Evolutionary conservation across 2,113 vertebrate genomes (phyloP).

Genomic region (Poeciliopsis prolifica): DNA sequence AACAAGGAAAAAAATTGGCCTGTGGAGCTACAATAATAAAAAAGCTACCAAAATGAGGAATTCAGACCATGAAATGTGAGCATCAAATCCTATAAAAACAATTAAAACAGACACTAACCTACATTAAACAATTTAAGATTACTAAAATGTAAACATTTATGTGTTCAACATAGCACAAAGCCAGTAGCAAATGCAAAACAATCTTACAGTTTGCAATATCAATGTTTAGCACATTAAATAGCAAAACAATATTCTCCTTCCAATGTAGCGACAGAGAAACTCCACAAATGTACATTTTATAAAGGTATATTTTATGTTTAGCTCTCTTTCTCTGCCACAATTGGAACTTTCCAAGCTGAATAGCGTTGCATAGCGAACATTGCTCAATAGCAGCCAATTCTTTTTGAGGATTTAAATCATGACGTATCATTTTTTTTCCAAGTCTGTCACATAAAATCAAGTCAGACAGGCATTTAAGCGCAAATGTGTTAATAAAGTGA

Average conservation of each 20-base stretch:
- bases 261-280: neutral
- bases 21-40: no score
- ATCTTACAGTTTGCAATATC: neutral
- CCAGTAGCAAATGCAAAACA: neutral
- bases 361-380: neutral
- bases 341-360: neutral
- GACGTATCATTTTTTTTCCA: slow-evolving; percentile 28
- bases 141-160: neutral
- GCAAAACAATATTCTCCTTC: neutral
- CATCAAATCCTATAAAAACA: neutral
- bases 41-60: no score
- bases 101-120: neutral
- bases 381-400: slow-evolving; percentile 18
- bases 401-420: slow-evolving; percentile 26
- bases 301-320: neutral
- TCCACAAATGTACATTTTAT: neutral
- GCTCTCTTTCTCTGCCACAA: neutral
- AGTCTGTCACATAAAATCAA: slow-evolving; percentile 50
- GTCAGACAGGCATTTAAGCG: slow-evolving; percentile 42
- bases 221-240: neutral
- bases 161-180: neutral
- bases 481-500: slow-evolving; percentile 55
- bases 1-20: no score
- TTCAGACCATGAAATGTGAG: no score
- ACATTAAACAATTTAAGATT: neutral